Evolutionary conservation across 2,888 invertebrate genomes (phyloP).

Genomic region (Tetranychus piercei): DNA sequence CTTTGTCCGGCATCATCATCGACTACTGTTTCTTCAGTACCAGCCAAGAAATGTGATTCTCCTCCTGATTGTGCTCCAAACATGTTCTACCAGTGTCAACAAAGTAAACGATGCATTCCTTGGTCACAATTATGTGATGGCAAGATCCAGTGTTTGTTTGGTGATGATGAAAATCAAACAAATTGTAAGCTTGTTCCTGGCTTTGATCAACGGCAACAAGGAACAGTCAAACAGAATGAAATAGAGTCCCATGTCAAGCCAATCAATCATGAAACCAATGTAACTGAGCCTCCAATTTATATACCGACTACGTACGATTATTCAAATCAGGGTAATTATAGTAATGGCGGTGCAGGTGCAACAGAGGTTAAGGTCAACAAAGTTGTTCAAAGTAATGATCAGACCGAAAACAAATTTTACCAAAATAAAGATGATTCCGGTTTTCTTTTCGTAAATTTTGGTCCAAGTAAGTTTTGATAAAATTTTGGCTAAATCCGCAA

Average conservation of each 20-base stretch:
- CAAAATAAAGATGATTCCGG: neutral
- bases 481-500: neutral
- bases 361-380: neutral
- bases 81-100: neutral
- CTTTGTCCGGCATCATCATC: too few species aligned
- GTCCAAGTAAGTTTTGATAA: neutral
- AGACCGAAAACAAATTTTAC: neutral
- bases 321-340: neutral
- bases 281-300: neutral
- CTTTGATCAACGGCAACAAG: neutral
- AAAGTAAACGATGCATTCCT: neutral
- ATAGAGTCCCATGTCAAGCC: neutral
- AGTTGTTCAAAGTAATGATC: neutral
- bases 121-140: neutral
- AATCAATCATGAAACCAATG: neutral
- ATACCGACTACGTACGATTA: neutral
- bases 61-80: neutral
- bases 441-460: neutral
- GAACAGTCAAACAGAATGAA: neutral
- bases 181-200: neutral
- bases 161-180: neutral
- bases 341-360: neutral
- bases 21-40: too few species aligned
- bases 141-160: neutral
- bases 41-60: neutral